These are phyloP conservation scores for Hydrotaea cyrtoneurina DNA, from an alignment of 2,888 invertebrate genomes.

Conservation along the genomic window DNA sequence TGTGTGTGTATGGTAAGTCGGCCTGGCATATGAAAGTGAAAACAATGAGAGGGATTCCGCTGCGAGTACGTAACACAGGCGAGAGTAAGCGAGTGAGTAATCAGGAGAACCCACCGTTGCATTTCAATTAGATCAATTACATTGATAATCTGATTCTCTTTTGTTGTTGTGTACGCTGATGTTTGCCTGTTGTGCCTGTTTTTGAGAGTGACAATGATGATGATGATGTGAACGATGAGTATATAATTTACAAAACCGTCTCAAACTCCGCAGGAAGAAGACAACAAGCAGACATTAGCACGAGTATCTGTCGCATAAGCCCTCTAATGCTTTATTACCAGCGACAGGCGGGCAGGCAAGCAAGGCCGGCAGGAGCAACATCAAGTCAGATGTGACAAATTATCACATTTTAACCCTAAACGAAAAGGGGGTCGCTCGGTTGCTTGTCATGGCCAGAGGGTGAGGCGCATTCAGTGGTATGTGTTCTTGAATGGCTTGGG, in stretches of 20 bases:
- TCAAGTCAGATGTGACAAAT: conserved; percentile 64
- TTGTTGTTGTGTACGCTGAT: not conserved
- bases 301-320: conserved; percentile 36
- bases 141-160: conserved; percentile 50
- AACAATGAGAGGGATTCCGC: conserved; percentile 1
- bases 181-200: not conserved
- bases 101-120: conserved; percentile 28
- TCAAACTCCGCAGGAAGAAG: conserved; percentile 24
- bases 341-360: no score
- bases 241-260: conserved; percentile 22
- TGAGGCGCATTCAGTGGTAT: conserved; percentile 15
- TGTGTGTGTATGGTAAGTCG: not conserved
- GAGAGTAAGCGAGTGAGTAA: not conserved
- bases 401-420: conserved; percentile 58
- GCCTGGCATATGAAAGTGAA: conserved; percentile 1
- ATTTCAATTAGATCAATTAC: conserved; percentile 57
- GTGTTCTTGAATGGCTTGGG: conserved; percentile 9
- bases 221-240: not conserved
- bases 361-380: conserved; percentile 38
- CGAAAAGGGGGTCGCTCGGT: not conserved
- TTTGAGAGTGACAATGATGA: not conserved
- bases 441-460: conserved; percentile 4
- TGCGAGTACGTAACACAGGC: not conserved
- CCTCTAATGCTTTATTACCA: conserved; percentile 37
- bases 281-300: conserved; percentile 21